A percentile compares a stretch with the other conserved stretches of the same genome.
Conservation (phyloP, 2,888 invertebrate genomes). For the Muschampia staudingeri region DNA sequence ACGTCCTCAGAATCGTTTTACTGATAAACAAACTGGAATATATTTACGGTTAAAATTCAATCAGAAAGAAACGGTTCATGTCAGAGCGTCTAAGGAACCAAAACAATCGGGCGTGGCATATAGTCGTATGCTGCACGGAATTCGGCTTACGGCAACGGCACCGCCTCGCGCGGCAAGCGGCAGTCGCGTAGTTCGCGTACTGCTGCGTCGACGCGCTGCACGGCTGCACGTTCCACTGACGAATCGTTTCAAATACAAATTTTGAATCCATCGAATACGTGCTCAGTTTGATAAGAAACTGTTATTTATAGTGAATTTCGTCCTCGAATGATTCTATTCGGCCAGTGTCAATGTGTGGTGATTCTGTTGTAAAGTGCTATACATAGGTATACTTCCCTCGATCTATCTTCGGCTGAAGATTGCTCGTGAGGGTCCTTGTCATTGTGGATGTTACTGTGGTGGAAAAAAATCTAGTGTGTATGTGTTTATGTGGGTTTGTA, state of each 20-base stretch:
- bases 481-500: conserved; percentile 62
- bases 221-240: conserved; percentile 69
- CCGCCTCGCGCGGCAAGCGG: conserved; percentile 65
- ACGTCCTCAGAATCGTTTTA: conserved; percentile 9
- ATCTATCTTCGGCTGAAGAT: conserved; percentile 48
- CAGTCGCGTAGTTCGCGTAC: conserved; percentile 72
- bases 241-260: conserved; percentile 66
- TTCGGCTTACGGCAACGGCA: conserved; percentile 48
- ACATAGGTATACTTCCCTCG: conserved; percentile 28
- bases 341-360: conserved; percentile 61
- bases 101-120: conserved; percentile 84
- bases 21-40: conserved; percentile 25
- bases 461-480: conserved; percentile 42
- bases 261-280: conserved; percentile 67
- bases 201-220: conserved; percentile 65
- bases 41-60: conserved; percentile 47
- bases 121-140: conserved; percentile 49
- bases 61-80: conserved; percentile 51
- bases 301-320: conserved; percentile 24
- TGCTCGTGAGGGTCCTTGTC: conserved; percentile 40
- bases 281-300: conserved; percentile 49
- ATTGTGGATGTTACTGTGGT: conserved; percentile 29
- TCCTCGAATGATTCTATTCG: conserved; percentile 44
- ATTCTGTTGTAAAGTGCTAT: conserved; percentile 46
- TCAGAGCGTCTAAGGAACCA: conserved; percentile 69